These are phyloP conservation scores for Shinisaurus crocodilurus DNA, from an alignment of 2,113 vertebrate genomes.

Conservation along the genomic window DNA sequence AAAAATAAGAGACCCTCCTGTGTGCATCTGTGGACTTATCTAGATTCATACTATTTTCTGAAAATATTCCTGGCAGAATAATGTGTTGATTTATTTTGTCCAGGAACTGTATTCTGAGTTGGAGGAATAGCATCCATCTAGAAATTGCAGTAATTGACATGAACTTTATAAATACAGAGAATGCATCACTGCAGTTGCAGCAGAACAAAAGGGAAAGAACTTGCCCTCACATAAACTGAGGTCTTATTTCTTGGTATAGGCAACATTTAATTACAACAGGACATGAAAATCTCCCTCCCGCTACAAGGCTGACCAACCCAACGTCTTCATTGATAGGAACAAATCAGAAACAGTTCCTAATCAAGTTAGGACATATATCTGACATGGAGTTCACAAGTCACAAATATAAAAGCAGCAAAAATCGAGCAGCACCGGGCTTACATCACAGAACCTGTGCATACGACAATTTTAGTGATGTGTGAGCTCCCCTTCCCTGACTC, in stretches of 20 bases:
- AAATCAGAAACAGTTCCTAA: constrained; percentile 1
- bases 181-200: neutral
- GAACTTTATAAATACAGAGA: neutral
- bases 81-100: neutral
- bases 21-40: neutral
- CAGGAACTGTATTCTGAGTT: neutral
- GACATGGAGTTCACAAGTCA: neutral
- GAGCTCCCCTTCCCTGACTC: neutral
- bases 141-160: neutral
- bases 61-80: neutral
- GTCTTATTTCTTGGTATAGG: neutral
- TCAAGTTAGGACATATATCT: neutral
- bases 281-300: neutral
- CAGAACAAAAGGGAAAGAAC: neutral
- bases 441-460: neutral
- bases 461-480: neutral
- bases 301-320: neutral
- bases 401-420: neutral
- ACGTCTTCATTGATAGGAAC: neutral
- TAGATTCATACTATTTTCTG: neutral
- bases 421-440: neutral
- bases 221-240: neutral
- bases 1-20: neutral
- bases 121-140: neutral
- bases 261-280: neutral